A percentile compares a stretch with the other conserved stretches of the same genome.
Conservation (phyloP, 1,140 invertebrate genomes). For the Ridgeia piscesae region DNA sequence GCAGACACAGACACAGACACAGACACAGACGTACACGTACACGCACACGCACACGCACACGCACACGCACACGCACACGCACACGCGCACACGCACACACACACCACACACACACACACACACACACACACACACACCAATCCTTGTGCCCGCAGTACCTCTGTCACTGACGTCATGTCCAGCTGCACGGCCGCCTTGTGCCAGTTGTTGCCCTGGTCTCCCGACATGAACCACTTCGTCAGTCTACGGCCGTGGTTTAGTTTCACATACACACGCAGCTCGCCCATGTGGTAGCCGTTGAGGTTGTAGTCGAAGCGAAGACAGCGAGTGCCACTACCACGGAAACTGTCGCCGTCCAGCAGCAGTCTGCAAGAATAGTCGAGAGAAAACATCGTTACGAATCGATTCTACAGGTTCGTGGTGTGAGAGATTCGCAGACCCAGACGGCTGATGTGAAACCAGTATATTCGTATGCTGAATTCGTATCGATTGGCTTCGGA, state of each 20-base stretch:
- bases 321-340: conserved; percentile 9
- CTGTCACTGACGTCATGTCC: conserved; percentile 22
- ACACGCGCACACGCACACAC: neutral
- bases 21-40: neutral
- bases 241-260: neutral
- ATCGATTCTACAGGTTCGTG: neutral
- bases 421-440: neutral
- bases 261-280: conserved; percentile 7
- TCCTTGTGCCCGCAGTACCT: conserved; percentile 2
- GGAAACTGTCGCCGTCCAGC: conserved; percentile 21
- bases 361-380: conserved; percentile 19
- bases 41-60: neutral
- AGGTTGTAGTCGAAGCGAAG: conserved; percentile 24
- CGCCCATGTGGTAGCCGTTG: conserved; percentile 26
- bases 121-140: neutral
- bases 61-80: neutral
- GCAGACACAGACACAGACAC: neutral
- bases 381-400: neutral
- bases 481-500: neutral
- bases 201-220: conserved; percentile 22
- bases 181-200: conserved; percentile 16
- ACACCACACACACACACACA: neutral
- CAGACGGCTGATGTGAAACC: neutral
- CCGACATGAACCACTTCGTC: conserved; percentile 13
- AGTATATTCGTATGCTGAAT: neutral